Base-by-base conservation (phyloP, 2,113 vertebrate genomes). In the Oncorhynchus tshawytscha region DNA sequence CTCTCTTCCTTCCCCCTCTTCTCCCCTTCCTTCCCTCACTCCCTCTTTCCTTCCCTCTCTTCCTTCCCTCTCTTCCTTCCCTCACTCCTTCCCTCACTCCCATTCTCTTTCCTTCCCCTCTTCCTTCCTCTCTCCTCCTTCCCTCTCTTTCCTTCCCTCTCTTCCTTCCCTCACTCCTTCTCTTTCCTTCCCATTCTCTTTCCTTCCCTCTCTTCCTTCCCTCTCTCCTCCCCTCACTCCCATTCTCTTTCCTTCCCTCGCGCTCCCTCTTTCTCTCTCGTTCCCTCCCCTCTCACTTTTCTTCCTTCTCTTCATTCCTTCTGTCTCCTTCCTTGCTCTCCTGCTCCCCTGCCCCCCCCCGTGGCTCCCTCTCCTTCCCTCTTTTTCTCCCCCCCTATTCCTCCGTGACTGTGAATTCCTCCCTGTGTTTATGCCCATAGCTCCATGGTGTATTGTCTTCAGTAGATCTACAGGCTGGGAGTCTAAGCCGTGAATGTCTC, bases 321-420 rank as follows among this genome's bases (percentile, higher is more conserved):
- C 75, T 86, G 66, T 24, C 25, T 66, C 74, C 78, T 75, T 79
- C 76, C 75, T 86, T 77, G 25, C 51, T 78, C 67, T 49, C 65
- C 79, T 65, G 85, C 84, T 84, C 1, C 29, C n/a, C n/a, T n/a
- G n/a, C n/a, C n/a, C n/a, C n/a, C n/a, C 4, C 29, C 29, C 4
- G 2, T 1, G 25, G 1, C 25, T 25, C 25, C 25, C 27, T 29
- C 29, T 84, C 29, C 4, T 5, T 34, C 31, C 31, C 31, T 34
- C 31, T 5, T 6, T 6, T 34, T 18, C 24, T 0, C 7, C 34
- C 1, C 34, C 7, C 34, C 49, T 3, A 51, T 15, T 4, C 1
- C 11, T 51, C 0, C 11, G 13, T 51, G 34, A 0, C 34, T 39
- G 34, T 39, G 34, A 39, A 51, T 15, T 51, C 49, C 15, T 13